Percentiles rank a stretch among this genome's conserved stretches.
phyloP scores from a whole-genome alignment of 2,113 vertebrate genomes.

The Ailurus styani region DNA sequence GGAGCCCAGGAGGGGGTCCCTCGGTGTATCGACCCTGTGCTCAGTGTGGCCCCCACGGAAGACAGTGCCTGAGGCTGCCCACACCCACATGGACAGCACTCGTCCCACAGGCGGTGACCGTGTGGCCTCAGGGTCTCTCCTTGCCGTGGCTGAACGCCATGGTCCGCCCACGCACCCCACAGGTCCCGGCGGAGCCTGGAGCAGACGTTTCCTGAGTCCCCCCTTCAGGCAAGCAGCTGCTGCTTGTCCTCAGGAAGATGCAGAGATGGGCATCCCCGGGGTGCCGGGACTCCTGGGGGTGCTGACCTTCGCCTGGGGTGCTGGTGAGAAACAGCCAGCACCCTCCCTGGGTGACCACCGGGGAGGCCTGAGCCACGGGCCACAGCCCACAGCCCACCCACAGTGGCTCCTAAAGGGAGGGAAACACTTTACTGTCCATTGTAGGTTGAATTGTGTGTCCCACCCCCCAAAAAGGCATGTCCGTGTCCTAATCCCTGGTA shows the following conservation, averaged over 20 bases:
- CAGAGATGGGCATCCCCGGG: not conserved
- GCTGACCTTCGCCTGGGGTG: fast-evolving
- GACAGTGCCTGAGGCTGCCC: not conserved
- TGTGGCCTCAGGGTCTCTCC: not conserved
- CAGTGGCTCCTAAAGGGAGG: not conserved
- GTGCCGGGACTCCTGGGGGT: not conserved
- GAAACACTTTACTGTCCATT: no score
- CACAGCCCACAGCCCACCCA: fast-evolving
- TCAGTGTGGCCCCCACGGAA: not conserved
- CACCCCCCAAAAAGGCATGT: fast-evolving
- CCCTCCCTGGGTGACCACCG: not conserved
- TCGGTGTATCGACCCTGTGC: fast-evolving
- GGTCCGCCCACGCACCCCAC: not conserved
- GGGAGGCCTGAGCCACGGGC: not conserved
- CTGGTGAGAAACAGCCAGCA: not conserved
- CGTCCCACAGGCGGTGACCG: fast-evolving
- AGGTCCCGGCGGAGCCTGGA: no score
- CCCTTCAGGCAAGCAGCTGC: fast-evolving
- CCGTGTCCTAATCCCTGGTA: fast-evolving
- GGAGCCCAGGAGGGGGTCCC: not conserved
- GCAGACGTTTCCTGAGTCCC: fast-evolving
- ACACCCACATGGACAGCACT: fast-evolving
- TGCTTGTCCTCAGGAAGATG: not conserved
- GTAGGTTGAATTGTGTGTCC: not conserved
- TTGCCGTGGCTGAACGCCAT: fast-evolving